These are phyloP conservation scores for Lagopus leucura DNA, from an alignment of 2,113 vertebrate species.

Conservation along the genomic window DNA sequence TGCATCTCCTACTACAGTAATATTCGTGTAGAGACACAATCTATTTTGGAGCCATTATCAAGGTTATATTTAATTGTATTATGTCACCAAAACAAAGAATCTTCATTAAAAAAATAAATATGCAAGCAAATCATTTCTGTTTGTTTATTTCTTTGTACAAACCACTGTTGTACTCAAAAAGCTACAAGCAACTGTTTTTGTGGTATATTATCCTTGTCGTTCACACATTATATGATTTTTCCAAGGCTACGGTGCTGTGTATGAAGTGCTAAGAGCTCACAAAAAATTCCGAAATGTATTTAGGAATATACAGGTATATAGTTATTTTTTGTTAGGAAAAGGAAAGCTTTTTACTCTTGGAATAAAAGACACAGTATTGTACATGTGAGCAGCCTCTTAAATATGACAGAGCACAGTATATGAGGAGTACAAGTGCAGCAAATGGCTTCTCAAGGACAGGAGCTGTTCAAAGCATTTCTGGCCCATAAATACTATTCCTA, in stretches of 20 bases:
- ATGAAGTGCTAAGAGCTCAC: background rate
- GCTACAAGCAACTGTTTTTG: background rate
- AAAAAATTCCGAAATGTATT: background rate
- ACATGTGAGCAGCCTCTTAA: background rate
- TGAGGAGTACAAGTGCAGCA: background rate
- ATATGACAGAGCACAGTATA: background rate
- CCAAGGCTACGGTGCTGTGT: background rate
- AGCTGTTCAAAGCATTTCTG: background rate
- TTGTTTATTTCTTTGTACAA: background rate
- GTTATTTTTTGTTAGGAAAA: background rate
- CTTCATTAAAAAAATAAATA: background rate
- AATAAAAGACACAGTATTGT: background rate
- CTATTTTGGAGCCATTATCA: background rate
- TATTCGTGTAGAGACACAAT: background rate
- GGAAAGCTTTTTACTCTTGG: background rate
- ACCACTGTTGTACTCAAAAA: background rate
- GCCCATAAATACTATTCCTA: conserved; percentile 31
- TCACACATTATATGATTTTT: background rate
- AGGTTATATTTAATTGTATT: background rate
- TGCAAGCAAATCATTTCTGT: background rate
- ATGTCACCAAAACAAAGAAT: background rate
- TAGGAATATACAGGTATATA: background rate
- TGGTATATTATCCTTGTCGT: background rate
- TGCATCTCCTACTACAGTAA: background rate
- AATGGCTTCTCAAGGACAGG: conserved; percentile 56